Evolutionary conservation across 2,113 vertebrate species (phyloP), one percentile per base, ranked within the genome.

Genomic region (Alaudala cheleensis): DNA sequence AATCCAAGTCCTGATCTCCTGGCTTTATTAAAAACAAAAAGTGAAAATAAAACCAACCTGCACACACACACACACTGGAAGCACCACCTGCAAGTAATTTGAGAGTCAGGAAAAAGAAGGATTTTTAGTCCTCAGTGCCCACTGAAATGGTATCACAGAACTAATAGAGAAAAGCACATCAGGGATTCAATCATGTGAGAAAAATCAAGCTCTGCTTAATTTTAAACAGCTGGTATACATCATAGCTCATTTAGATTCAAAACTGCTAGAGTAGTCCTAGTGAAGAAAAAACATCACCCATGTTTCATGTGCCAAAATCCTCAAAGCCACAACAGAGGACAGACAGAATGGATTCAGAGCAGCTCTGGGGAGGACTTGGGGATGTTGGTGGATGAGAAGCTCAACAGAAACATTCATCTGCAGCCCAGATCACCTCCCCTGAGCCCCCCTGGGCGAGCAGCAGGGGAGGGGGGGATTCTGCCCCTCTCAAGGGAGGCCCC

Each of bases 301-400:
- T 31, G 26, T 29, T 74, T 56, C 1, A 5, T 12, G 51, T 56
- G 71, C 71, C 78, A 90, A 89, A 95, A 86, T 70, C 51, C 78
- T 50, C 16, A 78, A 92, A 93, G 81, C 88, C 78, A 86, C 93
- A 91, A 91, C 65, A 90, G 73, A 94, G 81, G 61, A 61, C 14
- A 53, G 22, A 56, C 44, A 26, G 34, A 88, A 39, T 2, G 17
- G 42, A 80, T 12, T 22, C 61, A 44, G 42, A 73, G 26, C 47
- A 67, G 66, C 33, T 64, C 58, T 37, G 25, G 17, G 42, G 33
- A 70, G 28, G 39, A 71, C 50, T 39, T 39, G 24, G 47, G 49
- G 26, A 24, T 67, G 60, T 3, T 58, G 31, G 50, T 28, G 37
- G 31, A 65, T 57, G 58, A 72, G 58, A 50, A 72, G 50, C 58